phyloP scores from a whole-genome alignment of 2,113 vertebrate genomes.

The Thalassoma bifasciatum region DNA sequence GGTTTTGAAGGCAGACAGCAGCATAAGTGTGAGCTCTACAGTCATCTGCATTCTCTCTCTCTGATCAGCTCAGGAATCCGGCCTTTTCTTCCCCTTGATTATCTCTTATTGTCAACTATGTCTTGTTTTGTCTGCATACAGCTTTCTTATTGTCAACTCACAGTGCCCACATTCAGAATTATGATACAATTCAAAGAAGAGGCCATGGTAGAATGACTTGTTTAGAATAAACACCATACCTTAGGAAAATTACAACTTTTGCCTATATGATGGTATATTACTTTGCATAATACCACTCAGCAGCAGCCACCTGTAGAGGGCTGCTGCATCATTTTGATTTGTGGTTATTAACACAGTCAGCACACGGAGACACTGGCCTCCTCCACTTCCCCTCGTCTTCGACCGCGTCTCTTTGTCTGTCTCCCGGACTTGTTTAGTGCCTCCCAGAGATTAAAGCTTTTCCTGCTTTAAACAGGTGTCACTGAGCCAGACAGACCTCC shows the following conservation, averaged over 20 bases:
- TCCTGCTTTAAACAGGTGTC: constrained; percentile 85
- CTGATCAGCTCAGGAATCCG: constrained; percentile 72
- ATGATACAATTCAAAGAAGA: constrained; percentile 39
- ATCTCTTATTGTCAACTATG: constrained; percentile 69
- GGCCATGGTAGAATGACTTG: constrained; percentile 30
- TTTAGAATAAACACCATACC: constrained; percentile 29
- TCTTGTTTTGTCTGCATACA: constrained; percentile 76
- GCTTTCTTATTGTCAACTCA: constrained; percentile 66
- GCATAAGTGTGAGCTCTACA: constrained; percentile 50
- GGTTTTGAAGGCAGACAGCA: constrained; percentile 68
- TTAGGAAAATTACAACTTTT: constrained; percentile 34
- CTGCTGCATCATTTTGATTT: constrained; percentile 68
- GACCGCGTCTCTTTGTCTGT: constrained; percentile 73
- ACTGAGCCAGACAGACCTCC: constrained; percentile 79
- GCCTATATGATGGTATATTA: constrained; percentile 28
- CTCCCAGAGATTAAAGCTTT: constrained; percentile 81
- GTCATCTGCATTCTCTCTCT: constrained; percentile 58
- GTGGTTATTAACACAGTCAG: constrained; percentile 72
- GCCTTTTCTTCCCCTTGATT: constrained; percentile 73
- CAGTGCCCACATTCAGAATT: constrained; percentile 55
- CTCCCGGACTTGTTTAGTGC: constrained; percentile 74
- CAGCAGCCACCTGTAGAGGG: constrained; percentile 52
- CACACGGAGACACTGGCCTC: constrained; percentile 61
- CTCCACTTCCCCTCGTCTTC: constrained; percentile 66
- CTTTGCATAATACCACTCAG: constrained; percentile 14